phyloP scores from a whole-genome alignment of 2,797 vertebrate genomes.

The Vireo griseus region DNA sequence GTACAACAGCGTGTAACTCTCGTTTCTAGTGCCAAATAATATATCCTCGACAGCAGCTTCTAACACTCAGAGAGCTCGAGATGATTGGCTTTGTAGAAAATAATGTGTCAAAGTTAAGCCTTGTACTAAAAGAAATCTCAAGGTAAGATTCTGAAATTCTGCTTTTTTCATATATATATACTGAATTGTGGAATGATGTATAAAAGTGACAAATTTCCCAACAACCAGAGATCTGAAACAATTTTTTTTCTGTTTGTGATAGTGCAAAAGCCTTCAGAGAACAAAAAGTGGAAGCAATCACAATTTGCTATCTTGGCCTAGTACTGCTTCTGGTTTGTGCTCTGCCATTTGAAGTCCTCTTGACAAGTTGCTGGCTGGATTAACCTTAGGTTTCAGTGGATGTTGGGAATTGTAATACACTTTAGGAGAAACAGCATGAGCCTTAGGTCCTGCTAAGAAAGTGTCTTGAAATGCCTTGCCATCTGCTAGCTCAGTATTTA shows the following conservation, averaged over 20 bases:
- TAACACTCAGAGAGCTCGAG: constrained; percentile 88
- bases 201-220: neutral
- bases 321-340: neutral
- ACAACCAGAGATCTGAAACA: neutral
- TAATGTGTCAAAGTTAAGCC: constrained; percentile 86
- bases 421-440: neutral
- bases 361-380: neutral
- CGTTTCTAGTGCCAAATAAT: constrained; percentile 88
- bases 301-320: neutral
- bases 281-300: neutral
- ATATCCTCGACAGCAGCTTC: constrained; percentile 90
- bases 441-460: neutral
- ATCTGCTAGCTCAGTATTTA: neutral
- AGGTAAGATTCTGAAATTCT: constrained; percentile 59
- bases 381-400: neutral
- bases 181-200: neutral
- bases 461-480: neutral
- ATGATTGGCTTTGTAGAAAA: constrained; percentile 88
- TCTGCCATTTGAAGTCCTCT: neutral
- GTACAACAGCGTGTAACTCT: neutral
- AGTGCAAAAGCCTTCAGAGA: neutral
- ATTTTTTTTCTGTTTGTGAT: neutral
- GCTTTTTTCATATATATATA: neutral
- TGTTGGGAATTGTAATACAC: neutral
- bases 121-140: constrained; percentile 84